Evolutionary conservation across 2,113 vertebrate species (phyloP).

Genomic region (Phyllostomus discolor): DNA sequence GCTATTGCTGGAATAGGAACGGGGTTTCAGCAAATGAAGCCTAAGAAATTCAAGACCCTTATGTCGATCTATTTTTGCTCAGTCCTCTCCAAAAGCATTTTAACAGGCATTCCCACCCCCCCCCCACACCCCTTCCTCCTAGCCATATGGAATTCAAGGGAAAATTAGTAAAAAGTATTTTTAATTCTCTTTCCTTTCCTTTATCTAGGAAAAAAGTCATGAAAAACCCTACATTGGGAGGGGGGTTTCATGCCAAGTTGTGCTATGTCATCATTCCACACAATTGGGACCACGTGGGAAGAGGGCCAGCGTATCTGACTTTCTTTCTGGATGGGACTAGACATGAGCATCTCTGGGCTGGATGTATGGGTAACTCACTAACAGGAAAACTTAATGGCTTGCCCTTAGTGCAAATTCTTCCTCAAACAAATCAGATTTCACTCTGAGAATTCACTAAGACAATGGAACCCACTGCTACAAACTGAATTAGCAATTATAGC

Average conservation of each 20-base stretch:
- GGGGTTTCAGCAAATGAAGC: neutral
- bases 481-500: neutral
- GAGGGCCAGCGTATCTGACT: neutral
- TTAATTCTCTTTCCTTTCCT: neutral
- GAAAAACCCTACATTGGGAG: neutral
- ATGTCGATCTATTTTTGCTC: neutral
- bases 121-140: neutral
- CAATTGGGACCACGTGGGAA: neutral
- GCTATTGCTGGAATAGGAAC: neutral
- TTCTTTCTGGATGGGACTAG: neutral
- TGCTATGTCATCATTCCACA: neutral
- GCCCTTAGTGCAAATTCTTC: neutral
- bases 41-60: neutral
- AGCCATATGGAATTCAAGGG: neutral
- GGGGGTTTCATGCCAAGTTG: neutral
- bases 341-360: neutral
- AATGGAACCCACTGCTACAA: neutral
- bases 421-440: neutral
- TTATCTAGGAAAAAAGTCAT: neutral
- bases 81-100: neutral
- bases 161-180: slow-evolving; percentile 5
- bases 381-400: neutral
- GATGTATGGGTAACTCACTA: neutral
- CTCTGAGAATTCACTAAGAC: neutral
- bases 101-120: neutral